A percentile compares a stretch with the other conserved stretches of the same genome.
These are phyloP conservation scores for Lissocephala sabroskyi DNA, from an alignment of 2,888 invertebrate genomes.

Conservation along the genomic window DNA sequence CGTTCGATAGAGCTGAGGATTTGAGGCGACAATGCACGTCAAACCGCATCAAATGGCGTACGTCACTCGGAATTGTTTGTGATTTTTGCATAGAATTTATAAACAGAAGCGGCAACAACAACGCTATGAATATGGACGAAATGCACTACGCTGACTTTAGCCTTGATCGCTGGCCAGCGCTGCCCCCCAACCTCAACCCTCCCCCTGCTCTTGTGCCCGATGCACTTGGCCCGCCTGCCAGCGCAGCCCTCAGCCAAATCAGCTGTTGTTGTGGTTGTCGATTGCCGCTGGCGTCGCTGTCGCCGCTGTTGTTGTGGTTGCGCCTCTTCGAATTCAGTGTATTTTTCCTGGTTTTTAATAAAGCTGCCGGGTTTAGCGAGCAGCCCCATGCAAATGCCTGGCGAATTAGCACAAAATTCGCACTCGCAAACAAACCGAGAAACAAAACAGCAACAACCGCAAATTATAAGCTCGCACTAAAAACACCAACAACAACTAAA, in stretches of 20 bases:
- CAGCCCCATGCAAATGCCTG: no score
- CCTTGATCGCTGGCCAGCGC: constrained; percentile 28
- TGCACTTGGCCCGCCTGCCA: constrained; percentile 7
- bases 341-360: background rate
- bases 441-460: no score
- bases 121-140: constrained; percentile 22
- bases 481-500: no score
- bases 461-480: no score
- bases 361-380: background rate
- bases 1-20: no score
- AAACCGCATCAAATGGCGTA: constrained; percentile 49
- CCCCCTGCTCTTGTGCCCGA: no score
- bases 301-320: background rate
- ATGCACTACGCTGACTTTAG: constrained; percentile 23
- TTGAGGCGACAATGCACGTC: no score
- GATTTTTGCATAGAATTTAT: background rate
- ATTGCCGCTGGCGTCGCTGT: background rate
- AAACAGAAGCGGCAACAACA: constrained; percentile 2
- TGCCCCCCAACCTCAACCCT: no score
- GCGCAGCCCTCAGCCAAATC: background rate
- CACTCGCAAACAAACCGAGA: no score
- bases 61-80: constrained; percentile 33
- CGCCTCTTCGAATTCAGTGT: background rate
- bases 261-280: background rate
- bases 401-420: no score